phyloP scores from a whole-genome alignment of 2,113 vertebrate species.

The Brachyistius frenatus region DNA sequence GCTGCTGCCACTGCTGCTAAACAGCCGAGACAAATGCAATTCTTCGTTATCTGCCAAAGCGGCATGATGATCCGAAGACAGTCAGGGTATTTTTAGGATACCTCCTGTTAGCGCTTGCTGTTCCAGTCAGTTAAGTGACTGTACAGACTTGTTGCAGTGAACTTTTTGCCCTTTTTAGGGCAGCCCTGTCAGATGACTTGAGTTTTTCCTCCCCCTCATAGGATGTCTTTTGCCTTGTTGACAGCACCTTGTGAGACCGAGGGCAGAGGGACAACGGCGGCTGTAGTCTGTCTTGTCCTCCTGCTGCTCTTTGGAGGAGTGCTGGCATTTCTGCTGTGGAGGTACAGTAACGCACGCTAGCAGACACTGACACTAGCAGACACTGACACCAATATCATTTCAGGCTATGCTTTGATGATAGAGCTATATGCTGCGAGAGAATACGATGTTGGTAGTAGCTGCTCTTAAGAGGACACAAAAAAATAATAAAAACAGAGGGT shows the following conservation, averaged over 20 bases:
- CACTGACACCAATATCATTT: slow-evolving; percentile 52
- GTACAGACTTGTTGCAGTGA: slow-evolving; percentile 2
- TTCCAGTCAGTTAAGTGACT: slow-evolving; percentile 14
- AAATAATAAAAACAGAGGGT: background rate
- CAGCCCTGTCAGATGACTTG: slow-evolving; percentile 36
- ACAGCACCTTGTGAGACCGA: slow-evolving; percentile 75
- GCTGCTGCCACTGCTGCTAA: slow-evolving; percentile 52
- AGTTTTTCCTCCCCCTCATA: slow-evolving; percentile 1
- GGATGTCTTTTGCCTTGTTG: slow-evolving; percentile 48
- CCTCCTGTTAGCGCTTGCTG: slow-evolving; percentile 24
- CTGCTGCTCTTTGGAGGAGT: slow-evolving; percentile 67
- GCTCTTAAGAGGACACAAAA: slow-evolving; percentile 8
- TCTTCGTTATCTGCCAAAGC: slow-evolving; percentile 42
- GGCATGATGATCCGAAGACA: slow-evolving; percentile 45
- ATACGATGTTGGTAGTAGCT: slow-evolving; percentile 22
- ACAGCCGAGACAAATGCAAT: slow-evolving; percentile 63
- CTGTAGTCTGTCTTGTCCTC: slow-evolving; percentile 69
- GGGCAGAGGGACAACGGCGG: slow-evolving; percentile 57
- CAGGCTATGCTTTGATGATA: slow-evolving; percentile 43
- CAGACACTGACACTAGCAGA: slow-evolving; percentile 10
- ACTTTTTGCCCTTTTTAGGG: slow-evolving; percentile 19
- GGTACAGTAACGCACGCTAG: slow-evolving; percentile 70
- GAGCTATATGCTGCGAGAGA: slow-evolving; percentile 33
- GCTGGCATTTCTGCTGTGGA: slow-evolving; percentile 76
- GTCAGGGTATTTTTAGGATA: slow-evolving; percentile 44